Base-by-base conservation (phyloP, 2,113 vertebrate genomes). In the Malurus melanocephalus region DNA sequence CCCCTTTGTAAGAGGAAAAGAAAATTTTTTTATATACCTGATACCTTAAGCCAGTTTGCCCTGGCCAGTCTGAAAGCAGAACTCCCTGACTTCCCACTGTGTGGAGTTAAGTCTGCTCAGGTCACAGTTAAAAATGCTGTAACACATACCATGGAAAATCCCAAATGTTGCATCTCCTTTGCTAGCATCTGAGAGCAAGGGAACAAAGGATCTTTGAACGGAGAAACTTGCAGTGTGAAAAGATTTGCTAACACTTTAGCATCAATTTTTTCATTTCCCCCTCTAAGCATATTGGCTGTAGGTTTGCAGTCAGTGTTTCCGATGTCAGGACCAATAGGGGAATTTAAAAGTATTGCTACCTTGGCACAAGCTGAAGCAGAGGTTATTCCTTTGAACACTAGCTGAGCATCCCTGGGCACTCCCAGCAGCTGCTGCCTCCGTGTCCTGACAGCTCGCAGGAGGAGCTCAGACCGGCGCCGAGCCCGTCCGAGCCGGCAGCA, bases 401-500 rank as follows among this genome's bases (percentile, higher is more conserved):
- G 6, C 61, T 78, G 90, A 80, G 30, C 66, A 20, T 11, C 62
- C 55, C 75, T 56, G 60, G 76, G 68, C n/a, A 16, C 28, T 77
- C 59, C 45, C 38, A 48, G 4, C n/a, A 75, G 79, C n/a, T 14
- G 23, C 74, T 59, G 51, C 46, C 30, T 24, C 60, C 2, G 0
- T 0, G 0, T 45, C 45, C 81, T 57, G 74, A 30, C 85, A 76
- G 81, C 52, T 30, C 4, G 0, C 60, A 40, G 86, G 64, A 55
- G 13, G 52, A 24, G 62, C 89, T 65, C 52, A 7, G 38, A 1
- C 10, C 7, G 5, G 55, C 0, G 0, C 82, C 2, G 3, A 0
- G 32, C 7, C 68, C 0, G 0, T 11, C 49, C 5, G 1, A 57
- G 80, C 19, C 13, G 32, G 42, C 69, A 55, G 74, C 38, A 7